phyloP scores from a whole-genome alignment of 2,888 invertebrate species.

The Alentia gelatinosa region DNA sequence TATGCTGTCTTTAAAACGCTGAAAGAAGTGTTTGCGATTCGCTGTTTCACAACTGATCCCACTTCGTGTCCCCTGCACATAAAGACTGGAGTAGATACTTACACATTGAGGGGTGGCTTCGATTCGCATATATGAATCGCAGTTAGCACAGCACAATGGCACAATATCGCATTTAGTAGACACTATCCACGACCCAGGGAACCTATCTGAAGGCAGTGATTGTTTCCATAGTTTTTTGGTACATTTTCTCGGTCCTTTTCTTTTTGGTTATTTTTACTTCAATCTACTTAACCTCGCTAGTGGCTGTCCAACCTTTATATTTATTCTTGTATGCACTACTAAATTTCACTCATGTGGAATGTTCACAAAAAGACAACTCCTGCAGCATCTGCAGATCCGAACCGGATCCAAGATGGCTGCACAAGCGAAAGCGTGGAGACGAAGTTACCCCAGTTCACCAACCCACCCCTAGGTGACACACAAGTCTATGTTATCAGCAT shows the following conservation, averaged over 20 bases:
- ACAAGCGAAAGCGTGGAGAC: neutral
- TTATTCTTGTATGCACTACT: neutral
- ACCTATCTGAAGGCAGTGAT: constrained; percentile 1
- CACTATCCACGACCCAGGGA: neutral
- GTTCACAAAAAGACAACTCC: neutral
- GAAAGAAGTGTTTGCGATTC: too few species aligned
- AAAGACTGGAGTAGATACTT: too few species aligned
- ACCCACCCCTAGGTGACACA: neutral
- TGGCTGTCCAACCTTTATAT: neutral
- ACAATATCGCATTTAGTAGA: too few species aligned
- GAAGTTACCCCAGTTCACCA: neutral
- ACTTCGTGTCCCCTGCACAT: too few species aligned
- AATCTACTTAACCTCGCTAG: neutral
- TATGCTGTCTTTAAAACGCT: too few species aligned
- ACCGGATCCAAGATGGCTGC: neutral
- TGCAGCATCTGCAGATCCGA: neutral
- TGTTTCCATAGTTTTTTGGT: neutral
- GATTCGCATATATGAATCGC: too few species aligned
- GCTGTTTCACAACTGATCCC: too few species aligned
- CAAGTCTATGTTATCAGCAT: too few species aligned
- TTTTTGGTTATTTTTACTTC: neutral
- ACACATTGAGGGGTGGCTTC: too few species aligned
- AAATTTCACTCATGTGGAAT: neutral
- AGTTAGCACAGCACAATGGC: too few species aligned
- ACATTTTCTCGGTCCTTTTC: too few species aligned